Base-by-base conservation (phyloP, 2,888 invertebrate genomes). In the Latheticus oryzae region DNA sequence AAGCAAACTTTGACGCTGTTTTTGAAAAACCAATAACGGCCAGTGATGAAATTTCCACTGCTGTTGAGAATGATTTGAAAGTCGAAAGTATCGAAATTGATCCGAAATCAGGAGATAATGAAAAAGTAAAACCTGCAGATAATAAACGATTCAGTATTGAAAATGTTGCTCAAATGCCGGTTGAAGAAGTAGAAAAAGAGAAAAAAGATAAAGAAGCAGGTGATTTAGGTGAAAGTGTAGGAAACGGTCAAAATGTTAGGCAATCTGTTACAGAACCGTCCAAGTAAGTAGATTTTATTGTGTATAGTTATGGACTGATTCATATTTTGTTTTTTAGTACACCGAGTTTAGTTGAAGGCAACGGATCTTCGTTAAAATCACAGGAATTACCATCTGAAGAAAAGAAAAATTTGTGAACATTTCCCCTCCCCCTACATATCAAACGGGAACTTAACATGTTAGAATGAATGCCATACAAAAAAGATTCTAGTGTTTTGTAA, bases 401-500 rank as follows among this genome's bases (percentile, higher is more conserved):
- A 28, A 61, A 66, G 17, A 65, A 68, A 53, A 65, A 68, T 45
- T 69, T 69, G 64, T 73, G 72, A 73, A 65, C 62, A 62, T 62
- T 62, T 62, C 64, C 60, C 64, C 64, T 62, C 62, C 65, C 60
- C 64, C 63, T 63, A 76, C 76, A 76, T 76, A 76, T 76, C 76
- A 76, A 66, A 68, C 60, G 68, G 68, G 70, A 73, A 68, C 65
- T 67, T 69, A 68, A 64, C 60, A 69, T 68, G 66, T 61, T 43
- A 65, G 73, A 70, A 69, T 67, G 70, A 71, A 72, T 73, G 73
- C 71, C 70, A 72, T 71, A 69, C 57, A 63, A n/a, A 67, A 68
- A 66, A 65, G 67, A 66, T 63, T 67, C 71, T 69, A 73, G 72
- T 73, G 72, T 76, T 74, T 74, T 74, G 67, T 75, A 73, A 70